Conservation (phyloP, 2,888 invertebrate genomes). For the Hymenopus coronatus region DNA sequence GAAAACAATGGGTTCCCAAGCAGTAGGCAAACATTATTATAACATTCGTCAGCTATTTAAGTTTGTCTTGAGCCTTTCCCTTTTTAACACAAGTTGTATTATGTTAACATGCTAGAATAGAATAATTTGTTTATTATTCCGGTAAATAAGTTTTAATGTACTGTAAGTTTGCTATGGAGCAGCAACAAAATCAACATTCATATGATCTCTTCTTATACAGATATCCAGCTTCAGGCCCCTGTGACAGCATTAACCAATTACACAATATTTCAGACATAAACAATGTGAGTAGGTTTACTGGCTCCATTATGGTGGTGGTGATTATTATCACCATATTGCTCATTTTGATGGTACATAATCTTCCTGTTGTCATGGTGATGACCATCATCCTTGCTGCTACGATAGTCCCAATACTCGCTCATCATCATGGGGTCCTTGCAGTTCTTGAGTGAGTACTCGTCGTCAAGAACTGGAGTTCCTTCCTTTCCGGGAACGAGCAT, state of each 20-base stretch:
- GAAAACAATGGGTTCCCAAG: not conserved
- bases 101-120: not conserved
- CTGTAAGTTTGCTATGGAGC: not conserved
- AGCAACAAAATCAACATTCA: not conserved
- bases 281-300: not conserved
- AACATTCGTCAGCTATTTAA: not conserved
- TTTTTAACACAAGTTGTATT: not conserved
- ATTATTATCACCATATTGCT: not conserved
- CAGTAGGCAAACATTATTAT: not conserved
- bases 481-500: conserved; percentile 24
- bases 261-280: not conserved
- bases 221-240: no score
- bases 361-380: not conserved
- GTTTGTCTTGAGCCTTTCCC: not conserved
- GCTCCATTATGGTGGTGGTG: not conserved
- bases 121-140: not conserved
- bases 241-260: not conserved
- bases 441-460: not conserved
- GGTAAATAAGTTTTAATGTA: not conserved
- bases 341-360: not conserved
- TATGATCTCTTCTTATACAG: not conserved
- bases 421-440: not conserved
- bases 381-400: not conserved
- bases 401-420: not conserved
- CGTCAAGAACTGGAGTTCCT: not conserved